Evolutionary conservation across 2,797 vertebrate genomes (phyloP), one percentile per base, ranked within the genome.

Genomic region (Mormyrus proboscirostris): DNA sequence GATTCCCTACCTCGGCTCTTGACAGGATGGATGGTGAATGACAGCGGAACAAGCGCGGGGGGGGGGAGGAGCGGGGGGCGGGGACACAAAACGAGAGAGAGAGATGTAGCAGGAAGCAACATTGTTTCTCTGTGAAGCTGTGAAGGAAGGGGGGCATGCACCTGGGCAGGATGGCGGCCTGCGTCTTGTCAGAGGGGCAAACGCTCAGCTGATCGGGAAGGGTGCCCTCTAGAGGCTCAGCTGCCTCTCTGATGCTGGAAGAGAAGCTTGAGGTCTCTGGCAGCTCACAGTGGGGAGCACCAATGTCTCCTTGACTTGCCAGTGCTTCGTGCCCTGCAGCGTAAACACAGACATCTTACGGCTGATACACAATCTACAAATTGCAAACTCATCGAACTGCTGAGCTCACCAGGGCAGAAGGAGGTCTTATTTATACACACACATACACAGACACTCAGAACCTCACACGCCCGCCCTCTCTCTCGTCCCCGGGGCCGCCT

Each of bases 141-240:
- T 59, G 53, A 33, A 25, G 73, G 4, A 44, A 16, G 38, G 73
- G 69, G 7, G 65, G 22, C 29, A 29, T 2, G 65, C 29, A 73
- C 65, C 65, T 14, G 38, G 76, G 76, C 38, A 44, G 33, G 16
- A 8, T 73, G 29, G 57, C 9, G 62, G 62, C 25, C 62, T 4
- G 62, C 25, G 12, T 41, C 14, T 16, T 25, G 38, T 8, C 73
- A 79, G 38, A 7, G 33, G 4, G 73, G 14, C 29, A 44, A 47
- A 22, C 7, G 7, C 91, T 94, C 94, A 94, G 89, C 89, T 91
- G 94, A 91, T 93, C 93, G 93, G 93, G 94, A 93, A 29, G 88
- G 93, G 92, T 94, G 91, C 51, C 25, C 33, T 41, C 33, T 14
- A 8, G 25, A 33, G 16, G 49, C 2, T 57, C 33, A 8, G 25